phyloP scores from a whole-genome alignment of 2,888 invertebrate species.

The Diaprepes abbreviatus region DNA sequence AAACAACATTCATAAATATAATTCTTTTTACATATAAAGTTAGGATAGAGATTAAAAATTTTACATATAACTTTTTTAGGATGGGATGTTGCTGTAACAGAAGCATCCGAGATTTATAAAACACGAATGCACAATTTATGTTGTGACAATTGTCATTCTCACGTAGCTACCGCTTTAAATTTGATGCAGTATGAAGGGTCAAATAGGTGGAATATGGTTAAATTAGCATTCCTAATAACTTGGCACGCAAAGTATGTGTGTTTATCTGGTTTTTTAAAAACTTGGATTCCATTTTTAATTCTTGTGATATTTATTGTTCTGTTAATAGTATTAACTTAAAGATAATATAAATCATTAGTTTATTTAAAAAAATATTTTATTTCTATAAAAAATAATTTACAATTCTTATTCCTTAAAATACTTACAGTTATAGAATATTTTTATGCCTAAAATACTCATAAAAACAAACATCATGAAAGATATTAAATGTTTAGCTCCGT shows the following conservation, averaged over 20 bases:
- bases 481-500: constrained; percentile 72
- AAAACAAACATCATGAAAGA: no score
- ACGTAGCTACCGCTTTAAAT: constrained; percentile 93
- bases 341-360: not conserved
- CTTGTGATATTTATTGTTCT: constrained; percentile 59
- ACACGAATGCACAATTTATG: constrained; percentile 94
- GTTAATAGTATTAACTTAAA: constrained; percentile 32
- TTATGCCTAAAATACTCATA: no score
- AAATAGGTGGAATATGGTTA: constrained; percentile 93
- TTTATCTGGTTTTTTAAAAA: constrained; percentile 79
- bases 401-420: not conserved
- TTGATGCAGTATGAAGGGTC: constrained; percentile 89
- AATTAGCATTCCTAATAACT: constrained; percentile 84
- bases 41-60: not conserved
- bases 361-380: constrained; percentile 2
- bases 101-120: constrained; percentile 96
- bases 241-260: constrained; percentile 86
- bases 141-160: constrained; percentile 99
- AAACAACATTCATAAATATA: no score
- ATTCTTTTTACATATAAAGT: not conserved
- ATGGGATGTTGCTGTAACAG: constrained; percentile 91
- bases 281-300: constrained; percentile 85
- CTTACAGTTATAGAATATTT: not conserved
- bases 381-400: not conserved
- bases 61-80: constrained; percentile 63